Base-by-base conservation (phyloP, 2,888 invertebrate genomes). In the Helicoverpa assulta region DNA sequence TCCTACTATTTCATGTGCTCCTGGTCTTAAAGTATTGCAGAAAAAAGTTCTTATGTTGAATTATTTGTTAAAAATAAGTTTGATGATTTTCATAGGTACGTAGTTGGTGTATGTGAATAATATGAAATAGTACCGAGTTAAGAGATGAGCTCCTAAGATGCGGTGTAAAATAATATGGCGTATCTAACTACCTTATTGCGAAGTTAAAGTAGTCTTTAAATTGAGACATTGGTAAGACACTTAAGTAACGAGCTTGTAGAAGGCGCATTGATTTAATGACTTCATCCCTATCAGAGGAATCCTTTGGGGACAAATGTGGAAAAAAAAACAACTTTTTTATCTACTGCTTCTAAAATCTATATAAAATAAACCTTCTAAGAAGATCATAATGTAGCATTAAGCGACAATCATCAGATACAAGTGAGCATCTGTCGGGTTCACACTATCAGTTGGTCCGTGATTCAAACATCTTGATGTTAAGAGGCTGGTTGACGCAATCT, bases 391-490 rank as follows among this genome's bases (percentile, higher is more conserved):
- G 63, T 62, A 64, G 61, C 61, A 75, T 70, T 66, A 66, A 69
- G 67, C 55, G 55, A 47, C 61, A 73, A 63, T 80, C 53, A 76
- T 60, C 63, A 75, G 73, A 60, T 29, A 0, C n/a, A 12, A 55
- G n/a, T 43, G 19, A 47, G 29, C 64, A 64, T 78, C 63, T 67
- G 66, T 61, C 55, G 21, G 16, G 53, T 56, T n/a, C 57, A 50
- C 58, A 47, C 57, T 88, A 88, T 88, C 86, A 77, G 70, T 52
- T 8, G 76, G 74, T 85, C 82, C 88, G 86, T 89, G 88, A 88
- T 86, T 86, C 79, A 82, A 84, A 82, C 79, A 84, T 87, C 84
- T 85, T 77, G 75, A 88, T 66, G 62, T 83, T 78, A 79, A 79
- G 84, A 83, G 74, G 76, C 64, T 73, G 80, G 72, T 78, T 84